These are phyloP conservation scores for Sander lucioperca DNA, from an alignment of 2,113 vertebrate genomes.

Conservation along the genomic window DNA sequence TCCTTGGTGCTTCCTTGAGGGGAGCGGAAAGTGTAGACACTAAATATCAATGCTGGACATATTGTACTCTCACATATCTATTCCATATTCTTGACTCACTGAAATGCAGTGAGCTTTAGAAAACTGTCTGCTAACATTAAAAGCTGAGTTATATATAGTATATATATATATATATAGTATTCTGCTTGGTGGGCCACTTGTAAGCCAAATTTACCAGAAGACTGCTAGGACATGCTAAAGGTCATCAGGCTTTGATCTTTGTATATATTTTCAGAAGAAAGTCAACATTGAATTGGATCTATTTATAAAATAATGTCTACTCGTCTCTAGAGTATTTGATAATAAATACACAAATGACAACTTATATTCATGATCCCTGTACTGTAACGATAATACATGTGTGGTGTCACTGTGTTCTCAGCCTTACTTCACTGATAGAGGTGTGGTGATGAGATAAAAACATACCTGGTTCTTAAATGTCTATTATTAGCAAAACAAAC, in stretches of 20 bases:
- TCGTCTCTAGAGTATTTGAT: neutral
- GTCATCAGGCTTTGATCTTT: constrained; percentile 16
- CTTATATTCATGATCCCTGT: neutral
- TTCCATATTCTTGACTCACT: constrained; percentile 43
- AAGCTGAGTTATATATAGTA: constrained; percentile 35
- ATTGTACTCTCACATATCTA: constrained; percentile 36
- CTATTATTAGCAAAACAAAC: constrained; percentile 17
- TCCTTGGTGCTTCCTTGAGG: constrained; percentile 17
- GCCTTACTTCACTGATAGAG: constrained; percentile 7
- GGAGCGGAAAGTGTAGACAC: constrained; percentile 15
- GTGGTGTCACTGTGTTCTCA: neutral
- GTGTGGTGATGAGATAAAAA: neutral
- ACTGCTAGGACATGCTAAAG: constrained; percentile 18
- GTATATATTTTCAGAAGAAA: constrained; percentile 2
- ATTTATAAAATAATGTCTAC: neutral
- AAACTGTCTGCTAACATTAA: constrained; percentile 20
- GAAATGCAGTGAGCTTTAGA: constrained; percentile 44
- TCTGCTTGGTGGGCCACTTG: constrained; percentile 47
- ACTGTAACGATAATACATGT: neutral
- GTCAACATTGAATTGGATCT: neutral
- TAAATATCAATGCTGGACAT: constrained; percentile 43
- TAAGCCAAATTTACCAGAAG: constrained; percentile 37
- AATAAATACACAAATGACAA: neutral
- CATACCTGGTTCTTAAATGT: neutral
- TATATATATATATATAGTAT: too few species aligned